Evolutionary conservation across 2,113 vertebrate species (phyloP), one percentile per base, ranked within the genome.

Genomic region (Notarius lentiginosus): DNA sequence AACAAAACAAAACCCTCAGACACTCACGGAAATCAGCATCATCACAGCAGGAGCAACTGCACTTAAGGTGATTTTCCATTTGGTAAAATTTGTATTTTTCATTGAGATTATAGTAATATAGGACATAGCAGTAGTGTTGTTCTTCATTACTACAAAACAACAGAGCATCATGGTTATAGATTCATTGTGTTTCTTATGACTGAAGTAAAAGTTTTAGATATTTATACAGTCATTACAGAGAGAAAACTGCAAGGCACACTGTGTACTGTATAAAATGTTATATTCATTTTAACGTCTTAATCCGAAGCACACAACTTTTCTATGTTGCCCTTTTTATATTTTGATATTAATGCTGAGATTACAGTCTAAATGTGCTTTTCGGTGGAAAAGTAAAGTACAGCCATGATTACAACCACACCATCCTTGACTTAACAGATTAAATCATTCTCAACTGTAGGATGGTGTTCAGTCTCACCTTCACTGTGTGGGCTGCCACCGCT

Each of bases 401-500:
- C 27, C 27, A 70, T 22, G 30, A 72, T 41, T 47, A 20, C 9
- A 73, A 73, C 34, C 17, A 72, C 34, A 41, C 34, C 18, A 49
- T 4, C 18, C 18, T 34, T 60, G 55, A 80, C 56, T 77, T 53
- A 60, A 18, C 7, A 2, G 20, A 82, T 82, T 6, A 65, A 24
- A 47, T 53, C 2, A 49, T 15, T 55, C n/a, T 63, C 17, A 65
- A n/a, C 22, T 55, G 65, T 34, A 24, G 14, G 60, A 14, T 34
- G 51, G 10, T 49, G 22, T 41, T 49, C 10, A 47, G 24, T 89
- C 91, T 95, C 92, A 99, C 97, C 97, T 95, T 97, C 97, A 84
- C 97, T 98, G 91, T 96, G 93, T 12, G 90, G 94, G 94, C 93
- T 97, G 94, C 91, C 96, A 92, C 91, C 96, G 92, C 88, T 95